These are phyloP conservation scores for Carterocephalus palaemon DNA, from an alignment of 2,888 invertebrate species.

Conservation along the genomic window DNA sequence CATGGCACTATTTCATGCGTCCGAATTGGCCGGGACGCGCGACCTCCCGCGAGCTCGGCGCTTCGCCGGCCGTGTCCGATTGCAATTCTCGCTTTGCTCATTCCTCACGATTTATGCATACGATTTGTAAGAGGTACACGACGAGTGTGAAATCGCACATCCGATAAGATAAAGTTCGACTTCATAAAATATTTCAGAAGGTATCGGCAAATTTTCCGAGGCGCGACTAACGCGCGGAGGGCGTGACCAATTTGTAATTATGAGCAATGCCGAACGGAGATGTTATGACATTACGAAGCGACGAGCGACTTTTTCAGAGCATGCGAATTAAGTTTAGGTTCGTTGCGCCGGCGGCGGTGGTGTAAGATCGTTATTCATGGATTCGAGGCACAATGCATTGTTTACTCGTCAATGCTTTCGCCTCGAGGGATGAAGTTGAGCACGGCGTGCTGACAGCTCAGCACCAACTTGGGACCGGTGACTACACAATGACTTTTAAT, in stretches of 20 bases:
- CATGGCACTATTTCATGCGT: slow-evolving; percentile 74
- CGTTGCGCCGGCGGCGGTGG: slow-evolving; percentile 54
- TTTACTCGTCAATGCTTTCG: slow-evolving; percentile 71
- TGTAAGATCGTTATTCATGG: slow-evolving; percentile 67
- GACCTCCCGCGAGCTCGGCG: slow-evolving; percentile 65
- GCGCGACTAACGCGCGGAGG: slow-evolving; percentile 29
- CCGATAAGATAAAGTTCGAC: slow-evolving; percentile 48
- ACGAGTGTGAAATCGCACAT: slow-evolving; percentile 58
- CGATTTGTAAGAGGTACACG: slow-evolving; percentile 58
- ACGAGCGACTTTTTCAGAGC: slow-evolving; percentile 41
- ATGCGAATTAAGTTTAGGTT: slow-evolving; percentile 66
- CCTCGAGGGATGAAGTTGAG: slow-evolving; percentile 59
- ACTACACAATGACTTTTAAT: slow-evolving; percentile 20
- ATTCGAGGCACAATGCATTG: slow-evolving; percentile 59
- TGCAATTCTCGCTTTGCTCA: slow-evolving; percentile 60
- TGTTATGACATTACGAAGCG: slow-evolving; percentile 34
- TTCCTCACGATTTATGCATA: slow-evolving; percentile 61
- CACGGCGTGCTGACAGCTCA: slow-evolving; percentile 63
- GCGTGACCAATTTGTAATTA: slow-evolving; percentile 38
- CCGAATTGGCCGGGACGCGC: slow-evolving; percentile 66
- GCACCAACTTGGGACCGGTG: slow-evolving; percentile 15
- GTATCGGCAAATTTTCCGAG: slow-evolving; percentile 36
- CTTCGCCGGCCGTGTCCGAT: slow-evolving; percentile 54
- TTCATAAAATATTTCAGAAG: slow-evolving; percentile 41
- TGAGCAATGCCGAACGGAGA: slow-evolving; percentile 22